phyloP scores from a whole-genome alignment of 2,888 invertebrate species.

The Aleiodes alternator region DNA sequence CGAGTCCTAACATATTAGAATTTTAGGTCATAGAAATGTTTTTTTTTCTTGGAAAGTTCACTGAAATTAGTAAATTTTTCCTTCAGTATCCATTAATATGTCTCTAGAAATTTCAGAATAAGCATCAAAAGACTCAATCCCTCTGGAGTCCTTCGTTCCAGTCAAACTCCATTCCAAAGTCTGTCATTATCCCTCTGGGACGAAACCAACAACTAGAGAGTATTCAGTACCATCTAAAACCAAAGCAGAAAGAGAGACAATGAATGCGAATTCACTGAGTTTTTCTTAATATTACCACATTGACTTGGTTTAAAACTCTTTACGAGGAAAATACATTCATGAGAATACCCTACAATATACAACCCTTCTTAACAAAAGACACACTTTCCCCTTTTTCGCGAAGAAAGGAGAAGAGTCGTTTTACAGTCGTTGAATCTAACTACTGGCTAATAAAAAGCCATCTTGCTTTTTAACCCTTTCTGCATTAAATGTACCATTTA shows the following conservation, averaged over 20 bases:
- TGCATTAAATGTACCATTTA: slow-evolving; percentile 67
- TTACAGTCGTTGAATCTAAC: slow-evolving; percentile 74
- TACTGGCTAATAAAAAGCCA: slow-evolving; percentile 73
- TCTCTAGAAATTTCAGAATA: neutral
- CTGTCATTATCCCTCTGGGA: slow-evolving; percentile 43
- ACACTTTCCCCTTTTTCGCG: slow-evolving; percentile 36
- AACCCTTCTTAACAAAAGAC: slow-evolving; percentile 8
- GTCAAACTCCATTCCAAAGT: slow-evolving; percentile 9
- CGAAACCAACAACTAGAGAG: slow-evolving; percentile 10
- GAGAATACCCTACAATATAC: slow-evolving; percentile 34
- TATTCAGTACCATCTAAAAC: slow-evolving; percentile 6
- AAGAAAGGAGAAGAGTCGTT: slow-evolving; percentile 62
- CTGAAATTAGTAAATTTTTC: too few species aligned
- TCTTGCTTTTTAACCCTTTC: slow-evolving; percentile 73
- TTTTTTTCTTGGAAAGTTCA: neutral
- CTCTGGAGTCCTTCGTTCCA: slow-evolving; percentile 16
- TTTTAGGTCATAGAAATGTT: neutral
- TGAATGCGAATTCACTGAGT: slow-evolving; percentile 19
- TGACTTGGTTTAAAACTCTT: slow-evolving; percentile 30
- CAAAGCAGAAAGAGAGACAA: slow-evolving; percentile 3
- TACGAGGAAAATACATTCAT: slow-evolving; percentile 25
- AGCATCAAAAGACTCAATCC: slow-evolving; percentile 25
- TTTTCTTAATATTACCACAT: slow-evolving; percentile 7
- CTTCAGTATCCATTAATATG: too few species aligned
- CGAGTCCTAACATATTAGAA: too few species aligned